These are phyloP conservation scores for Conus canariensis DNA, from an alignment of 2,888 invertebrate genomes.

Conservation along the genomic window DNA sequence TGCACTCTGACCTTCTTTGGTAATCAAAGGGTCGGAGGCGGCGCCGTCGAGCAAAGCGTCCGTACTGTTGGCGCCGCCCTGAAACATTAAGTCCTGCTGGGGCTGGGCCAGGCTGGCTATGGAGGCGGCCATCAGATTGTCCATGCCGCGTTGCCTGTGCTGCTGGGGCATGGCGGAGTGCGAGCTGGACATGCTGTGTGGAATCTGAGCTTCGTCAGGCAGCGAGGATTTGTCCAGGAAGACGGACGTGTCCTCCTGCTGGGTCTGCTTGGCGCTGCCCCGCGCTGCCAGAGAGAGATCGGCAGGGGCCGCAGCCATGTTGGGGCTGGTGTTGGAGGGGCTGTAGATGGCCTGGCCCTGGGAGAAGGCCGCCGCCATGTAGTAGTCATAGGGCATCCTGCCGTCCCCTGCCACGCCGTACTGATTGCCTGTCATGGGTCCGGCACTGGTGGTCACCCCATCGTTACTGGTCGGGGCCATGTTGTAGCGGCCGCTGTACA, in stretches of 20 bases:
- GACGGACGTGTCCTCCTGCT: slow-evolving; percentile 29
- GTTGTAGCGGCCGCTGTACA: slow-evolving; percentile 26
- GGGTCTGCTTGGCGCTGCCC: slow-evolving; percentile 24
- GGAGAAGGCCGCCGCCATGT: slow-evolving; percentile 41
- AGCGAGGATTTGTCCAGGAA: slow-evolving; percentile 33
- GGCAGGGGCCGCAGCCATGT: slow-evolving; percentile 31
- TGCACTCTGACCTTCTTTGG: neutral
- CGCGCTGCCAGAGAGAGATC: slow-evolving; percentile 36
- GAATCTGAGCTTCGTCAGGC: slow-evolving; percentile 41
- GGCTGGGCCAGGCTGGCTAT: slow-evolving; percentile 27
- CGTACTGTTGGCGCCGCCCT: neutral
- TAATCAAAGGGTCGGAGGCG: neutral
- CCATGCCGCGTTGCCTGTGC: neutral
- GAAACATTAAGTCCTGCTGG: slow-evolving; percentile 35
- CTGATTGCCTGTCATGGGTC: neutral
- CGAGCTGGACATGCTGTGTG: slow-evolving; percentile 31
- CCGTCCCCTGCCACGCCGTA: slow-evolving; percentile 15
- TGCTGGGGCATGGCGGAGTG: slow-evolving; percentile 32
- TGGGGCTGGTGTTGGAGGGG: slow-evolving; percentile 16
- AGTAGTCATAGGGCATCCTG: slow-evolving; percentile 41
- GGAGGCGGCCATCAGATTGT: slow-evolving; percentile 32
- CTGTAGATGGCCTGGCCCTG: slow-evolving; percentile 43
- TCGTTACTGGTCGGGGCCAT: slow-evolving; percentile 5
- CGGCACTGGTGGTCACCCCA: slow-evolving; percentile 9
- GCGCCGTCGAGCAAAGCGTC: neutral